Conservation (phyloP, 2,797 vertebrate genomes). For the Chloroceryle amazona region DNA sequence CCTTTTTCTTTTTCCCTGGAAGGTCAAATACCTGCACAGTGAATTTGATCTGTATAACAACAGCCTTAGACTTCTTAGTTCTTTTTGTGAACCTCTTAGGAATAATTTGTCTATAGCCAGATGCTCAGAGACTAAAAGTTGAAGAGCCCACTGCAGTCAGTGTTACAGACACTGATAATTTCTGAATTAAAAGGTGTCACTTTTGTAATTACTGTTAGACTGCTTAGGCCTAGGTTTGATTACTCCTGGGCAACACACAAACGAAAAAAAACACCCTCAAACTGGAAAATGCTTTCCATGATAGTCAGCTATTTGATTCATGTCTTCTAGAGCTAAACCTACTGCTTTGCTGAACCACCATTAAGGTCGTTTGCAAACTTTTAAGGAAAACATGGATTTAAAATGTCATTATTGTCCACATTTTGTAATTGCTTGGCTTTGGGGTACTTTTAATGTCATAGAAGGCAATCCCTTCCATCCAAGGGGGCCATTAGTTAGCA, state of each 20-base stretch:
- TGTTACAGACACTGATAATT: background rate
- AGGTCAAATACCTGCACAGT: background rate
- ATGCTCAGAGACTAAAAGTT: background rate
- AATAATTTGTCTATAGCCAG: rapidly evolving
- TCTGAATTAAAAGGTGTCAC: background rate
- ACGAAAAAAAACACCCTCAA: background rate
- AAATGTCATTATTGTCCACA: background rate
- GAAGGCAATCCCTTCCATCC: background rate
- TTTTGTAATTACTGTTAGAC: background rate
- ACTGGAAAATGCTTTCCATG: background rate
- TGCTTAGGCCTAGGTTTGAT: background rate
- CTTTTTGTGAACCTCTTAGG: background rate
- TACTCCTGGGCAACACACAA: background rate
- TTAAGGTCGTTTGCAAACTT: background rate
- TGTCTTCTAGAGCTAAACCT: background rate
- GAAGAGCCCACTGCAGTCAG: background rate
- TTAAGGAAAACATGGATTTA: background rate
- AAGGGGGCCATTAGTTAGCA: background rate
- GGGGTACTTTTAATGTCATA: background rate
- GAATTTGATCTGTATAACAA: background rate
- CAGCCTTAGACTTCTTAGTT: background rate
- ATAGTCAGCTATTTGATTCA: background rate
- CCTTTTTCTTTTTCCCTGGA: background rate
- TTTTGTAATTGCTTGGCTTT: background rate
- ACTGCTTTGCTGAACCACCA: background rate